phyloP scores from a whole-genome alignment of 2,113 vertebrate genomes.

The Clarias batrachus region DNA sequence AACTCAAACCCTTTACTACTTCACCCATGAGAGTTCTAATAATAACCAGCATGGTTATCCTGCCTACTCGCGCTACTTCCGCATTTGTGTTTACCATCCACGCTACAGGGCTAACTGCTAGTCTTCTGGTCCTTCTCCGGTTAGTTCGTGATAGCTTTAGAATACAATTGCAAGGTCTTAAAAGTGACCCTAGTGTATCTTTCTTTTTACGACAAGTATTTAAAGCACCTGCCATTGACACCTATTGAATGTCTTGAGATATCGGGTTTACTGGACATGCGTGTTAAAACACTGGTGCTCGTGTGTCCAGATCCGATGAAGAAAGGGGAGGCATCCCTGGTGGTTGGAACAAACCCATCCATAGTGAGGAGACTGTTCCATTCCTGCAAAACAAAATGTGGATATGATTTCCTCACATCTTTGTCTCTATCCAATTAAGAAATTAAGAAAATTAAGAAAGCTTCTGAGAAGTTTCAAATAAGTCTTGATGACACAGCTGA shows the following conservation, averaged over 20 bases:
- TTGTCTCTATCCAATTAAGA: conserved; percentile 7
- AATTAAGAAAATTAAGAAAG: neutral
- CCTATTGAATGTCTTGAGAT: conserved; percentile 13
- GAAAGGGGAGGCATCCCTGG: neutral
- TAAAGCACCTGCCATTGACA: conserved; percentile 45
- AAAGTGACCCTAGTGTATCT: conserved; percentile 31
- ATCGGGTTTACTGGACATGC: conserved; percentile 38
- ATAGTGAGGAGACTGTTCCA: neutral
- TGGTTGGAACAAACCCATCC: conserved; percentile 41
- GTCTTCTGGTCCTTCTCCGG: no score
- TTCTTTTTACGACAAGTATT: conserved; percentile 38
- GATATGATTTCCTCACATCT: conserved; percentile 7
- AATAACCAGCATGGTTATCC: no score
- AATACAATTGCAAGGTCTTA: no score
- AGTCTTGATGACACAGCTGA: neutral
- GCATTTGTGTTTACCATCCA: no score
- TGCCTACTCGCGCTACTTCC: no score
- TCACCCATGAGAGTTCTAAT: no score
- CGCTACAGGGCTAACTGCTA: no score
- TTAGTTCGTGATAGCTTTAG: no score
- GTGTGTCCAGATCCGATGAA: conserved; percentile 35
- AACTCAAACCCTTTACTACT: no score
- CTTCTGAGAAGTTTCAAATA: conserved; percentile 18
- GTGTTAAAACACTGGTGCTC: conserved; percentile 20
- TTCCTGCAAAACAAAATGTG: neutral